phyloP scores from a whole-genome alignment of 2,797 vertebrate genomes.

The Rhinichthys osculus region DNA sequence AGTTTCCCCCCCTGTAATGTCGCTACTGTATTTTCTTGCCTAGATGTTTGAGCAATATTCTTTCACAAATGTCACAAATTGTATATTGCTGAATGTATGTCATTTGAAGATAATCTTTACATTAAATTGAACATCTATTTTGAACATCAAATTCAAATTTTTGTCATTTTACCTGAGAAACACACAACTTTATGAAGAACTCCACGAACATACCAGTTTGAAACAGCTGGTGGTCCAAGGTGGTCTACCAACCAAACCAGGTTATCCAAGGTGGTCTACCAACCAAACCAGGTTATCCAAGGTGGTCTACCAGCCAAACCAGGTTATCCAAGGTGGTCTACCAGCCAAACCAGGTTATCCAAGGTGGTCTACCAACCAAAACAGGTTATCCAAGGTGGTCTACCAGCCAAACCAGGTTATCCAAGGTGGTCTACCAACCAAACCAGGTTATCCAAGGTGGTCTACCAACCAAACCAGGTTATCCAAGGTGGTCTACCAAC shows the following conservation, averaged over 20 bases:
- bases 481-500: too few species aligned
- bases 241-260: background rate
- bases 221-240: background rate
- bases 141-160: slow-evolving; percentile 72
- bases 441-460: too few species aligned
- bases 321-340: too few species aligned
- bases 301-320: too few species aligned
- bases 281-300: too few species aligned
- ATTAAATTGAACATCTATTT: slow-evolving; percentile 75
- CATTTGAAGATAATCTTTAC: slow-evolving; percentile 67
- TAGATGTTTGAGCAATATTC: slow-evolving; percentile 64
- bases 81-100: slow-evolving; percentile 69
- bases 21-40: slow-evolving; percentile 63
- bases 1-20: slow-evolving; percentile 25
- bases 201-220: background rate
- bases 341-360: too few species aligned
- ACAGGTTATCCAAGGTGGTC: too few species aligned
- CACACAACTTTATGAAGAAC: too few species aligned
- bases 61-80: slow-evolving; percentile 63
- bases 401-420: too few species aligned
- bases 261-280: background rate
- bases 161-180: slow-evolving; percentile 23
- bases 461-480: too few species aligned
- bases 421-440: too few species aligned
- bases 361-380: too few species aligned